phyloP scores from a whole-genome alignment of 2,797 vertebrate species.

The Cryptoblepharus egeriae region DNA sequence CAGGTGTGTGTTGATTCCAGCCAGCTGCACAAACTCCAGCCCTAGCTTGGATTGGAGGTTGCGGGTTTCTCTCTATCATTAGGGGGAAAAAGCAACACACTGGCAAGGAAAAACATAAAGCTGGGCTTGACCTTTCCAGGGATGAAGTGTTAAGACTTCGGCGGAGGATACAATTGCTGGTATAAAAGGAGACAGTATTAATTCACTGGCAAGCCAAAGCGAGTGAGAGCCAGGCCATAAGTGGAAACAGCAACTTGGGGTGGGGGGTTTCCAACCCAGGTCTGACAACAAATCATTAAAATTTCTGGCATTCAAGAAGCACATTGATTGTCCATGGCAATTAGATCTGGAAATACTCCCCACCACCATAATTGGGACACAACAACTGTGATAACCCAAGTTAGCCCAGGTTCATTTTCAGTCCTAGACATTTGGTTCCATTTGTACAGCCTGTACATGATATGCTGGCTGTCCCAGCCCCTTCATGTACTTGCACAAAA shows the following conservation, averaged over 20 bases:
- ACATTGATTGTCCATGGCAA: background rate
- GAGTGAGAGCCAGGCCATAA: conserved; percentile 7
- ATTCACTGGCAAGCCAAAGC: conserved; percentile 32
- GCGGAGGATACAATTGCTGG: conserved; percentile 32
- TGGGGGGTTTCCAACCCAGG: background rate
- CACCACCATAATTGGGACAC: background rate
- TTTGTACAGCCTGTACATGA: no score
- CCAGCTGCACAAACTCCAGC: conserved; percentile 48
- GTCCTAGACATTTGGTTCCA: no score
- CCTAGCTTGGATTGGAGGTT: conserved; percentile 35
- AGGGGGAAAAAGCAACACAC: conserved; percentile 39
- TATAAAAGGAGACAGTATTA: conserved; percentile 40
- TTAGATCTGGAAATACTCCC: background rate
- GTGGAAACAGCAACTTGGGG: conserved; percentile 12
- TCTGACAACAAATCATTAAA: conserved; percentile 23
- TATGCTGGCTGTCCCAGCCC: no score
- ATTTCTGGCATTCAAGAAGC: background rate
- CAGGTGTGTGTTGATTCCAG: conserved; percentile 45
- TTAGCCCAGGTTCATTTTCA: background rate
- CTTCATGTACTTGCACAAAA: no score
- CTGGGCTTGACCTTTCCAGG: conserved; percentile 56
- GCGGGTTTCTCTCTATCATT: conserved; percentile 26
- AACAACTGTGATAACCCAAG: background rate
- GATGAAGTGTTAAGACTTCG: conserved; percentile 50
- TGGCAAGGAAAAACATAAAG: conserved; percentile 44